Evolutionary conservation across 2,113 vertebrate species (phyloP).

Genomic region (Brachirus orientalis): DNA sequence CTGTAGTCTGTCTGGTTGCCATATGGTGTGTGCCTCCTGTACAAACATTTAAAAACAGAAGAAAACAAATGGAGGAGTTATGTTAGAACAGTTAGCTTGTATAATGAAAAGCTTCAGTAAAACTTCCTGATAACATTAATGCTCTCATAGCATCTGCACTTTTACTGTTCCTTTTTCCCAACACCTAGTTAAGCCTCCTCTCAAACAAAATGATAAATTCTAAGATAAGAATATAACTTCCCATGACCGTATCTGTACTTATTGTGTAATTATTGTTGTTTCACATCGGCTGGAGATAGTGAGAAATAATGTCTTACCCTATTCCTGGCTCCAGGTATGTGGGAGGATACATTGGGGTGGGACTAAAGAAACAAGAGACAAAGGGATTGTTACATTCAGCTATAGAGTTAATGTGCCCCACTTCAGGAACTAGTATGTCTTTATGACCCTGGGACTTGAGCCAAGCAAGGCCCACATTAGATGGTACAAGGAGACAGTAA

Average conservation of each 20-base stretch:
- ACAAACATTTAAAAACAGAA: constrained; percentile 29
- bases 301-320: constrained; percentile 83
- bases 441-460: constrained; percentile 28
- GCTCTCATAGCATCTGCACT: not conserved
- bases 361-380: constrained; percentile 79
- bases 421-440: constrained; percentile 23
- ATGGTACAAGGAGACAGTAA: constrained; percentile 50
- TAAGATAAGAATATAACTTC: constrained; percentile 40
- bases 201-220: constrained; percentile 29
- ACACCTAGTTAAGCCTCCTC: constrained; percentile 1
- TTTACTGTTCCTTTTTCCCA: not conserved
- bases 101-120: constrained; percentile 5
- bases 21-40: constrained; percentile 96
- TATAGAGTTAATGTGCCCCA: constrained; percentile 22
- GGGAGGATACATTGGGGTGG: constrained; percentile 97
- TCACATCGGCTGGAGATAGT: constrained; percentile 26
- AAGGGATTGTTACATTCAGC: constrained; percentile 42
- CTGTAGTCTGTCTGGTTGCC: constrained; percentile 99
- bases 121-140: not conserved
- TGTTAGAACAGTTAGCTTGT: constrained; percentile 3
- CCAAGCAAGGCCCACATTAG: constrained; percentile 48
- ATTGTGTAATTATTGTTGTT: constrained; percentile 14
- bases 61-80: constrained; percentile 10
- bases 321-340: constrained; percentile 97
- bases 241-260: constrained; percentile 37